A percentile compares a stretch with the other conserved stretches of the same genome.
phyloP scores from a whole-genome alignment of 2,888 invertebrate species.

The Ormyrus nitidulus region DNA sequence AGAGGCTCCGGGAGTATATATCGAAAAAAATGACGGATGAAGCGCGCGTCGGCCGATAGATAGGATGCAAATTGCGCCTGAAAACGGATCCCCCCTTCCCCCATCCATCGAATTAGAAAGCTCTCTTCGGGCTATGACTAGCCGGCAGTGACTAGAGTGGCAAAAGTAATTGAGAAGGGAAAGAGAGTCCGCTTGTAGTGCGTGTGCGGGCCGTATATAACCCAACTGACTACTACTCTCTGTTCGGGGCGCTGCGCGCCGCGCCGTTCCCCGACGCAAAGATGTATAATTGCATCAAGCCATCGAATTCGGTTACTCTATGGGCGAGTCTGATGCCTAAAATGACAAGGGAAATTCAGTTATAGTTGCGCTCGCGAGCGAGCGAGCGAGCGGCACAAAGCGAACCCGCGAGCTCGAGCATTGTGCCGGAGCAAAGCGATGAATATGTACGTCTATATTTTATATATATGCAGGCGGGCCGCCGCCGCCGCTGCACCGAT shows the following conservation, averaged over 20 bases:
- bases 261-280: conserved; percentile 65
- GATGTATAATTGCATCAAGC: conserved; percentile 74
- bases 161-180: conserved; percentile 41
- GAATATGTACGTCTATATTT: conserved; percentile 33
- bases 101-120: conserved; percentile 45
- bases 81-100: conserved; percentile 15
- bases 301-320: conserved; percentile 75
- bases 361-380: conserved; percentile 65
- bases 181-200: background rate
- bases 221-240: too few relatives aligned
- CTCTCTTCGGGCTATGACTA: conserved; percentile 3
- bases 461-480: background rate
- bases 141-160: conserved; percentile 21
- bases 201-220: too few relatives aligned
- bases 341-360: conserved; percentile 74
- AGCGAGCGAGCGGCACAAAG: conserved; percentile 66
- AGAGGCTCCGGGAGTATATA: background rate
- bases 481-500: too few relatives aligned
- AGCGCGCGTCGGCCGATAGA: background rate
- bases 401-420: conserved; percentile 63
- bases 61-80: conserved; percentile 38
- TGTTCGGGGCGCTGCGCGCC: conserved; percentile 48
- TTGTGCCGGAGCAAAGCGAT: background rate
- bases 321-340: conserved; percentile 75
- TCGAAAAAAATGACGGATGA: conserved; percentile 3